A percentile compares a stretch with the other conserved stretches of the same genome.
Conservation (phyloP, 2,113 vertebrate genomes). For the Microcebus jonahi region DNA sequence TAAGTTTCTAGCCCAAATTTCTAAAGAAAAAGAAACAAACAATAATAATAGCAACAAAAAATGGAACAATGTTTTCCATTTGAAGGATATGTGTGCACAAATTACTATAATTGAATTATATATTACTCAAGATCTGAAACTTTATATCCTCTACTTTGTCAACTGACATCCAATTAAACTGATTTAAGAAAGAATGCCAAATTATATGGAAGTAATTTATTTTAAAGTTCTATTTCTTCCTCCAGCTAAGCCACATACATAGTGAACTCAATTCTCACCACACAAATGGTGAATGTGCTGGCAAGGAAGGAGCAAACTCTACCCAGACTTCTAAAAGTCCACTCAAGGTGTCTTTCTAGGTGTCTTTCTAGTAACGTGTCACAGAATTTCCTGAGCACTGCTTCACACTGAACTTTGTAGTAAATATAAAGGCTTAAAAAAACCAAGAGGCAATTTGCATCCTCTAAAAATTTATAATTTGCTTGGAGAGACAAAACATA, state of each 20-base stretch:
- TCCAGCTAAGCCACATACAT: neutral
- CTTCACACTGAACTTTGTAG: neutral
- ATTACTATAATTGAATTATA: constrained; percentile 37
- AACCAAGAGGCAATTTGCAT: neutral
- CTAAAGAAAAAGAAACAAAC: constrained; percentile 54
- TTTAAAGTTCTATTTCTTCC: constrained; percentile 50
- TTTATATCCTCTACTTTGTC: constrained; percentile 43
- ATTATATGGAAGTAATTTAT: constrained; percentile 31
- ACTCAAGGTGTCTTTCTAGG: neutral
- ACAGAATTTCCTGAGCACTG: neutral
- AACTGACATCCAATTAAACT: constrained; percentile 37
- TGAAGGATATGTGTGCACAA: constrained; percentile 40
- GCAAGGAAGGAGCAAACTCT: neutral
- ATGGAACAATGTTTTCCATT: constrained; percentile 15
- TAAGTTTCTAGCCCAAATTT: neutral
- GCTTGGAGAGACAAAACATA: constrained; percentile 47
- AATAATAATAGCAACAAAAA: constrained; percentile 51
- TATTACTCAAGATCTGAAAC: constrained; percentile 30
- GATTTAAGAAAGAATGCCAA: constrained; percentile 24
- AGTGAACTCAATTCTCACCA: neutral
- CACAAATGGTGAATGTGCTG: neutral
- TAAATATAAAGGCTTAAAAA: neutral
- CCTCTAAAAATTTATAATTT: constrained; percentile 5
- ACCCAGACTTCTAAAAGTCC: neutral
- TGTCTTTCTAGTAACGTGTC: neutral